phyloP scores from a whole-genome alignment of 2,113 vertebrate species.

The Glaucidium brasilianum region DNA sequence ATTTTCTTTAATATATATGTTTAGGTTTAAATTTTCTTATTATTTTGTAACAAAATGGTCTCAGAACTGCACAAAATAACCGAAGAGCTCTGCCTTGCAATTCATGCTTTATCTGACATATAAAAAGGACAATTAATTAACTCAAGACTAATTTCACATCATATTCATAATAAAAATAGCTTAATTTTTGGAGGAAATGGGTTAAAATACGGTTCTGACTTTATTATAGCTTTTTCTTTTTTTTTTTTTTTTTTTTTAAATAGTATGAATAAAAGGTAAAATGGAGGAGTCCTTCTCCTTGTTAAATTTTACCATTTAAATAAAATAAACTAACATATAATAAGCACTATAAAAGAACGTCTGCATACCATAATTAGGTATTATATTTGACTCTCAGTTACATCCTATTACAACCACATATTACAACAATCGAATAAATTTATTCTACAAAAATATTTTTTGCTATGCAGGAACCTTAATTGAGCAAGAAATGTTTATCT shows the following conservation, averaged over 20 bases:
- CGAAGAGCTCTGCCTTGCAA: not conserved
- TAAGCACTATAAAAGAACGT: not conserved
- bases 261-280: not conserved
- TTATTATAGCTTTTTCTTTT: not conserved
- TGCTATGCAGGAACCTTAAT: conserved; percentile 25
- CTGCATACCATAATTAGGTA: not conserved
- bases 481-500: conserved; percentile 54
- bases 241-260: not conserved
- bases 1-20: not conserved
- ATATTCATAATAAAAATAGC: not conserved
- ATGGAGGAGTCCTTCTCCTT: not conserved
- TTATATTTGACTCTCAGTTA: not conserved
- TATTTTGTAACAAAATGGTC: not conserved
- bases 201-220: not conserved
- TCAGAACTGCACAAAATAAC: not conserved
- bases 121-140: not conserved
- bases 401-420: not conserved
- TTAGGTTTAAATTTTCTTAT: not conserved
- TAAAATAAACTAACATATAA: not conserved
- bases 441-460: conserved; percentile 1
- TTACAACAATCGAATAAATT: not conserved
- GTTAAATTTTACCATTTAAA: not conserved
- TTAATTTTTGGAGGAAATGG: not conserved
- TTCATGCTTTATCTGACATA: not conserved
- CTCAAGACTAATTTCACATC: not conserved